phyloP scores from a whole-genome alignment of 2,113 vertebrate genomes.

The Apus apus region DNA sequence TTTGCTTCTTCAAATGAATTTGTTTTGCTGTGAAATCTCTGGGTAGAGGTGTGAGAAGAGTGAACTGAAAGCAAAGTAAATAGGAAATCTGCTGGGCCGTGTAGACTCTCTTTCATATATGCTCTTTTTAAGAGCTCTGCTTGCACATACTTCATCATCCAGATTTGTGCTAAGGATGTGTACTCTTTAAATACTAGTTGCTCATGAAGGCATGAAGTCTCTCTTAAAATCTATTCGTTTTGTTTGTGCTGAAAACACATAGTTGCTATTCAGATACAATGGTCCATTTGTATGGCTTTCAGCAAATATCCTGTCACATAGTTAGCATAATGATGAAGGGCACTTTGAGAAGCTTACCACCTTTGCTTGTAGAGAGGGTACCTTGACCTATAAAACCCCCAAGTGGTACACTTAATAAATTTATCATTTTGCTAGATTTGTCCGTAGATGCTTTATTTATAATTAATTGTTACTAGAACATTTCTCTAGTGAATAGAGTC shows the following conservation, averaged over 20 bases:
- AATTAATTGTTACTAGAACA: constrained; percentile 5
- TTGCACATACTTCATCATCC: constrained; percentile 54
- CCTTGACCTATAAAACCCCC: constrained; percentile 49
- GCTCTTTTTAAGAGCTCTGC: constrained; percentile 26
- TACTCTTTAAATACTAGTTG: constrained; percentile 45
- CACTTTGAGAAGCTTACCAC: constrained; percentile 59
- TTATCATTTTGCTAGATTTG: constrained; percentile 14
- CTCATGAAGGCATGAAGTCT: constrained; percentile 27
- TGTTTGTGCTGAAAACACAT: constrained; percentile 45
- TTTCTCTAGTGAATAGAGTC: constrained; percentile 25
- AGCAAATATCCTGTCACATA: constrained; percentile 29
- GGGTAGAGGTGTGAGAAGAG: constrained; percentile 74
- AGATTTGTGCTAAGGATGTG: constrained; percentile 44
- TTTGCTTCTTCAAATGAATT: constrained; percentile 60
- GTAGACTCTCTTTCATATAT: constrained; percentile 21
- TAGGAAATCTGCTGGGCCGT: constrained; percentile 69
- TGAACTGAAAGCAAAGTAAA: constrained; percentile 76
- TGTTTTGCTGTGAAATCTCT: constrained; percentile 69
- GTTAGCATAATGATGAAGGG: constrained; percentile 61
- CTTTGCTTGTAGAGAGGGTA: constrained; percentile 47
- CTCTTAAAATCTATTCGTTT: constrained; percentile 50
- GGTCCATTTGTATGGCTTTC: constrained; percentile 58
- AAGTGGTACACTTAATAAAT: constrained; percentile 71
- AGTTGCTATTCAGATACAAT: constrained; percentile 52
- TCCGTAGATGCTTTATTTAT: constrained; percentile 20